Base-by-base conservation (phyloP, 2,113 vertebrate genomes). In the Poeciliopsis turrubarensis region DNA sequence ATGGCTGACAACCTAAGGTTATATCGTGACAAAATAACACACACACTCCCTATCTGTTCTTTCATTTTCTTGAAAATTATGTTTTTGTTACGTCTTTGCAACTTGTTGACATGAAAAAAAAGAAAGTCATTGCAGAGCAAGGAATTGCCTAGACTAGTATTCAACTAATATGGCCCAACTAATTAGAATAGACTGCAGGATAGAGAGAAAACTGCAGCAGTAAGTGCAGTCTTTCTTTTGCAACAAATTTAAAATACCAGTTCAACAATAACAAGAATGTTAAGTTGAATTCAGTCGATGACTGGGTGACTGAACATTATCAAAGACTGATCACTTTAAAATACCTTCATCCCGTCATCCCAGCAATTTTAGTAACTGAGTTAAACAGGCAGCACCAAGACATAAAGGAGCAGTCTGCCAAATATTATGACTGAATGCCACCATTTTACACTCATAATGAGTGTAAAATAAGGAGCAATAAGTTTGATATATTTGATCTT, bases 361-460 rank as follows among this genome's bases (percentile, higher is more conserved):
- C 15, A 11, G 37, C 2, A 3, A 10, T 60, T 34, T 51, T 19
- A 76, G 29, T 47, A 26, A 63, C 26, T 34, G 30, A 76, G 11
- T 37, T 17, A 32, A 10, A 13, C 39, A 10, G 57, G 15, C 54
- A 54, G 47, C 19, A 54, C 39, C 39, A 41, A 41, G 44, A 5
- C 7, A n/a, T 57, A 57, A 57, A 25, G 60, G 27, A 30, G 3
- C 44, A 54, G 25, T 27, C 26, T 57, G 2, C 62, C n/a, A 25
- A 37, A 70, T 70, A 51, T 60, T 26, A 63, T n/a, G 37, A n/a
- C 30, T 63, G 41, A 60, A 66, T 64, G 63, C 27, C 29, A 75
- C 69, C 66, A n/a, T n/a, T n/a, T 68, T 47, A 22, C 62, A 13
- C 44, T 73, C 54, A 51, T 54, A 12, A 30, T 0, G 44, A 47